A percentile compares a stretch with the other conserved stretches of the same genome.
Conservation (phyloP, 2,113 vertebrate species). For the Pipa parva region DNA sequence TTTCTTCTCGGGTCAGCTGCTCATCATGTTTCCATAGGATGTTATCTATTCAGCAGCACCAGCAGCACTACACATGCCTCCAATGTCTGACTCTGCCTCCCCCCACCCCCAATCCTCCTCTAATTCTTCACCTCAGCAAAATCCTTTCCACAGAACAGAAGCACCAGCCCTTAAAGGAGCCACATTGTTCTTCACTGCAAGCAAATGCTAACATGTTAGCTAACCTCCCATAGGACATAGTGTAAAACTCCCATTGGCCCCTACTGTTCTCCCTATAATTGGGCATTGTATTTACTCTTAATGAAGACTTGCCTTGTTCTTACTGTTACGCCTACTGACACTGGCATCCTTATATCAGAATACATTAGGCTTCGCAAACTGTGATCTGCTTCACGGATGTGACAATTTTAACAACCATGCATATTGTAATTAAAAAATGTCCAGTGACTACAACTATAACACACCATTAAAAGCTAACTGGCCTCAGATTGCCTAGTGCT, state of each 20-base stretch:
- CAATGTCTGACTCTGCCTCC: neutral
- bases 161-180: constrained; percentile 15
- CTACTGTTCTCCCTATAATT: constrained; percentile 16
- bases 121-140: constrained; percentile 29
- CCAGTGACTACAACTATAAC: too few species aligned
- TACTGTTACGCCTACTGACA: neutral
- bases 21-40: neutral
- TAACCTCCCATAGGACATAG: constrained; percentile 8
- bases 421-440: too few species aligned
- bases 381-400: neutral
- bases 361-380: neutral
- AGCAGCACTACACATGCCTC: neutral
- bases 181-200: constrained; percentile 21
- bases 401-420: too few species aligned
- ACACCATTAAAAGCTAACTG: too few species aligned
- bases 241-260: constrained; percentile 24
- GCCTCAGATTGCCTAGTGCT: too few species aligned
- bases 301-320: neutral
- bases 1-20: neutral
- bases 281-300: constrained; percentile 27
- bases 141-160: constrained; percentile 12
- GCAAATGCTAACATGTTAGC: constrained; percentile 30
- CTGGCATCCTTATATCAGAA: neutral
- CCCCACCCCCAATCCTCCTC: constrained; percentile 1
- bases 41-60: neutral